Conservation (phyloP, 2,113 vertebrate species). For the Corythaeola cristata region DNA sequence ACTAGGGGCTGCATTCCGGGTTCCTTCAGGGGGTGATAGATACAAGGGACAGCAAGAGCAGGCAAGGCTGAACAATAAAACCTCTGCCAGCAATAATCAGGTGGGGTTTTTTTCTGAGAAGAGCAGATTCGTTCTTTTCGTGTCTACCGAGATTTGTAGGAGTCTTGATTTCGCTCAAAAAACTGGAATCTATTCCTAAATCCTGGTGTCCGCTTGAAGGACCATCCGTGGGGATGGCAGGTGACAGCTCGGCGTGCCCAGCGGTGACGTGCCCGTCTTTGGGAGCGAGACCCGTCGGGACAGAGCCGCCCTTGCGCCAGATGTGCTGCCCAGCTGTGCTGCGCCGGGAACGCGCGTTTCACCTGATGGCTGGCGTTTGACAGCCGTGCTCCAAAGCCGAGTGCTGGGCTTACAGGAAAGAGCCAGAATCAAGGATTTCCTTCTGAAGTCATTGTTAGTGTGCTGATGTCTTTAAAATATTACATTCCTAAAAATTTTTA, state of each 20-base stretch:
- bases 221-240: background rate
- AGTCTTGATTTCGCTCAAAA: background rate
- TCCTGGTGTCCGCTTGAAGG: background rate
- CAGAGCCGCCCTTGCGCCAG: background rate
- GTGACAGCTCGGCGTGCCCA: fast-evolving
- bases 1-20: background rate
- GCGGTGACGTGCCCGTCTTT: background rate
- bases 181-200: too few species aligned
- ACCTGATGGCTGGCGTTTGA: too few species aligned
- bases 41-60: background rate
- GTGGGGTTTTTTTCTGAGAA: background rate
- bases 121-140: background rate
- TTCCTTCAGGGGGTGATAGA: background rate
- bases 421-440: background rate
- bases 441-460: background rate
- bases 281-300: background rate
- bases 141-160: background rate
- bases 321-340: background rate
- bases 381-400: background rate
- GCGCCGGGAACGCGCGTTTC: too few species aligned
- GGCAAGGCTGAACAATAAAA: background rate
- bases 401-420: background rate
- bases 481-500: background rate
- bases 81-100: background rate
- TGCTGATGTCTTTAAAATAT: background rate